Conservation (phyloP, 2,113 vertebrate species). For the Pelecanus crispus region DNA sequence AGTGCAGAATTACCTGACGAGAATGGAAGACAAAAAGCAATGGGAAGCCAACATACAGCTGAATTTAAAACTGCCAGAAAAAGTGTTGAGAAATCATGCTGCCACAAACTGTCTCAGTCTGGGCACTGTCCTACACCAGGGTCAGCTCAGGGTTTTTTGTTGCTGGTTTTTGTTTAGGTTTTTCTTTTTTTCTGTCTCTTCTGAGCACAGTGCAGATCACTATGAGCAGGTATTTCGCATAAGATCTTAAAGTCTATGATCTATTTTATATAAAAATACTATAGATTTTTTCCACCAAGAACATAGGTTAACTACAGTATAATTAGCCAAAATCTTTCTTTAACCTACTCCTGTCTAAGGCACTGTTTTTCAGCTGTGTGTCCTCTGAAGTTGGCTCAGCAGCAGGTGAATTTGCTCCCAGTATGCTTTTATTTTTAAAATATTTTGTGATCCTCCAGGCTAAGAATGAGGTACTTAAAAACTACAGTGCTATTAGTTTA, state of each 20-base stretch:
- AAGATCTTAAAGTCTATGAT: not conserved
- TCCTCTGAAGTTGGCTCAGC: not conserved
- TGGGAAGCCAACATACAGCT: not conserved
- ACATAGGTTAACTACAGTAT: not conserved
- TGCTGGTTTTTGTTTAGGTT: not conserved
- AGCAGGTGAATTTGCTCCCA: not conserved
- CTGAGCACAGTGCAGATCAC: not conserved
- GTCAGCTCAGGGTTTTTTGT: not conserved
- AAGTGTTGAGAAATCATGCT: not conserved
- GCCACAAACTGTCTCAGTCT: not conserved
- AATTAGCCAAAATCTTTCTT: not conserved
- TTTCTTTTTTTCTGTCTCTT: not conserved
- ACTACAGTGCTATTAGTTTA: not conserved
- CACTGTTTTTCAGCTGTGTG: not conserved
- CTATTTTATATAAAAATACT: not conserved
- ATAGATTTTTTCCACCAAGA: not conserved
- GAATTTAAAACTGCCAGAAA: conserved; percentile 9
- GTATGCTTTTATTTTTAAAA: not conserved
- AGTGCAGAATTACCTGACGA: not conserved
- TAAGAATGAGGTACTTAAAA: not conserved
- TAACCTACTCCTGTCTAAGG: not conserved
- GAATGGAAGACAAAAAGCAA: not conserved
- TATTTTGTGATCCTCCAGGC: not conserved
- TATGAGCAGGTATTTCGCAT: not conserved
- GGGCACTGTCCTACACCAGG: not conserved